These are phyloP conservation scores for Dryobota labecula DNA, from an alignment of 2,888 invertebrate genomes.

Conservation along the genomic window DNA sequence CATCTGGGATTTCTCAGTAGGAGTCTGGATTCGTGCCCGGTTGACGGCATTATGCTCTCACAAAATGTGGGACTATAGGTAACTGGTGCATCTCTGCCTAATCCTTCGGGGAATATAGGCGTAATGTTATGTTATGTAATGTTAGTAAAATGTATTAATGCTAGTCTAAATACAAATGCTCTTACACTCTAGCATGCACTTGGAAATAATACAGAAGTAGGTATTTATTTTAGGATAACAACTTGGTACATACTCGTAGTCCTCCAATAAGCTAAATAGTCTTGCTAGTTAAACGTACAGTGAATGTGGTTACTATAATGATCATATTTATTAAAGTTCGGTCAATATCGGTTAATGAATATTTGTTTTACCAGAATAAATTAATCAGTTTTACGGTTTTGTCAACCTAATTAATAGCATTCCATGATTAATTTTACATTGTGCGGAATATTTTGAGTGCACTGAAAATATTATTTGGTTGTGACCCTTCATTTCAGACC, in stretches of 20 bases:
- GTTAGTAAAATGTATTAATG: not conserved
- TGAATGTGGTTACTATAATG: not conserved
- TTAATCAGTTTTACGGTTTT: conserved; percentile 44
- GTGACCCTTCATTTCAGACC: conserved; percentile 30
- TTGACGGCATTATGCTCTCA: no score
- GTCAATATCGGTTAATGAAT: conserved; percentile 36
- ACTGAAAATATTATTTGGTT: conserved; percentile 29
- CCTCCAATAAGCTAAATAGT: not conserved
- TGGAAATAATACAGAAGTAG: not conserved
- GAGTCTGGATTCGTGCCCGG: no score
- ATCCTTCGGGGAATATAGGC: no score
- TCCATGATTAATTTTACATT: conserved; percentile 38
- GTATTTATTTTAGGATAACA: not conserved
- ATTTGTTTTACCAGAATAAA: conserved; percentile 39
- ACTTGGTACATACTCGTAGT: not conserved
- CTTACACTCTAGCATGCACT: not conserved
- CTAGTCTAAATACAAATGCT: not conserved
- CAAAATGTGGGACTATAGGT: no score
- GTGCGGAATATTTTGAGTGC: conserved; percentile 27
- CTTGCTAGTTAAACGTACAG: not conserved
- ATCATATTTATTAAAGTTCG: conserved; percentile 28
- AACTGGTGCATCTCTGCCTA: no score
- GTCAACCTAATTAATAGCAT: conserved; percentile 42
- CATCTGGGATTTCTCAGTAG: no score
- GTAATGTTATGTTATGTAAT: no score